Percentiles rank a stretch among this genome's conserved stretches.
Conservation (phyloP, 2,113 vertebrate genomes). For the Cyprinodon brontotheroides region DNA sequence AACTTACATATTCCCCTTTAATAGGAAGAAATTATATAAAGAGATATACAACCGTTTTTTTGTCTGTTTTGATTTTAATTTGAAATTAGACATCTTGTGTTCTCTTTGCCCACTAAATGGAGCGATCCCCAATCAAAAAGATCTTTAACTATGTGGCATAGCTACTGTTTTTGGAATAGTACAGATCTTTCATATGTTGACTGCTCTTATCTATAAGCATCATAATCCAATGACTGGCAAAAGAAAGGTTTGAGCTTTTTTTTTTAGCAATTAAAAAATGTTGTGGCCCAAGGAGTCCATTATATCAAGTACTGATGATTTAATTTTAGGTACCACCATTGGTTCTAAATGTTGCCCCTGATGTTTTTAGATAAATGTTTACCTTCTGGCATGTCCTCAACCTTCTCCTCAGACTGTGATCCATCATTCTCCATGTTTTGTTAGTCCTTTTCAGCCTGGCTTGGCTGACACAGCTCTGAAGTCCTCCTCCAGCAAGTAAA, state of each 20-base stretch:
- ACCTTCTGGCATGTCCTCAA: constrained; percentile 57
- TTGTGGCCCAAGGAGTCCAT: neutral
- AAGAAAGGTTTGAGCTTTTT: neutral
- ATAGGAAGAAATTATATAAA: neutral
- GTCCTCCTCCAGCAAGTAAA: constrained; percentile 15
- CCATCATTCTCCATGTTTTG: constrained; percentile 71
- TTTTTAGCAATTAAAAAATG: neutral
- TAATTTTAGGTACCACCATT: neutral
- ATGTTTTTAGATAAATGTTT: constrained; percentile 20
- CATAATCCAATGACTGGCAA: neutral
- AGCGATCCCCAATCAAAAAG: neutral
- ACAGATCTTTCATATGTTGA: neutral
- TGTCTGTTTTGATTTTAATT: neutral
- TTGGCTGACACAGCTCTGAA: neutral
- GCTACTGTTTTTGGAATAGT: neutral
- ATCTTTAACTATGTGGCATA: neutral
- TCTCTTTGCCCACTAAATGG: neutral
- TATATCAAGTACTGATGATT: neutral
- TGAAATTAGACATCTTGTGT: neutral
- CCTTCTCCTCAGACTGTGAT: constrained; percentile 35
- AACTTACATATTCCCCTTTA: neutral
- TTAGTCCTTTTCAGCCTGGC: neutral
- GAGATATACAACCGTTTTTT: neutral
- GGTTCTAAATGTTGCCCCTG: neutral
- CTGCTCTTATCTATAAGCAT: neutral